Percentiles rank a stretch among this genome's conserved stretches.
Evolutionary conservation across 2,797 vertebrate species (phyloP).

Genomic region (Pogonophryne albipinna): DNA sequence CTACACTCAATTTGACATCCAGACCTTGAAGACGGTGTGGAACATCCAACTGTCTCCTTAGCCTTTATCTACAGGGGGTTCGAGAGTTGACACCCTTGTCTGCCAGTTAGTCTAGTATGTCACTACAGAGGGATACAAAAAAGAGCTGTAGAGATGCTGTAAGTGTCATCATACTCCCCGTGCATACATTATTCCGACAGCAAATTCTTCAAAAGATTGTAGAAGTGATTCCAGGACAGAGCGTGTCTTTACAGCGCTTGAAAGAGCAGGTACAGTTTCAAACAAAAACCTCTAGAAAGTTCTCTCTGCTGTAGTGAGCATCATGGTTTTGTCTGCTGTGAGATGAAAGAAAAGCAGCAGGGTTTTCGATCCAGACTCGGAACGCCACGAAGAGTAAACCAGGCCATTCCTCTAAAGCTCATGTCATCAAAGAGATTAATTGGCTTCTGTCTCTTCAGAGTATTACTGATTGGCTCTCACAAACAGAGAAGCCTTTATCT

Average conservation of each 20-base stretch:
- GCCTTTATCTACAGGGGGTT: constrained; percentile 58
- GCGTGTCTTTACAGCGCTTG: constrained; percentile 56
- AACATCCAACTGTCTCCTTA: constrained; percentile 53
- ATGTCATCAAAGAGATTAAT: constrained; percentile 84
- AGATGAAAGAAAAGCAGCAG: constrained; percentile 75
- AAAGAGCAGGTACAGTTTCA: constrained; percentile 75
- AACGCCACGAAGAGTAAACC: constrained; percentile 76
- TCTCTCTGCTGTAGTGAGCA: constrained; percentile 54
- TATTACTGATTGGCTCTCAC: constrained; percentile 77
- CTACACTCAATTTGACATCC: constrained; percentile 44
- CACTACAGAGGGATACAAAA: constrained; percentile 51
- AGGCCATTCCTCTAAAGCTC: constrained; percentile 76
- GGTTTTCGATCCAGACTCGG: constrained; percentile 71
- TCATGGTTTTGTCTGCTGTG: constrained; percentile 56
- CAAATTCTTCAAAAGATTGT: constrained; percentile 75
- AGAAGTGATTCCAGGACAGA: constrained; percentile 64
- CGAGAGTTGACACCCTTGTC: constrained; percentile 59
- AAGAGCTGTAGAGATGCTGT: constrained; percentile 50
- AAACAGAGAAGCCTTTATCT: constrained; percentile 79
- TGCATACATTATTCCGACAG: constrained; percentile 78
- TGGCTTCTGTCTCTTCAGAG: constrained; percentile 72
- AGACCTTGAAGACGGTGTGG: constrained; percentile 45
- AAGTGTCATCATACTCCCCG: constrained; percentile 58
- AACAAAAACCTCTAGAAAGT: constrained; percentile 63
- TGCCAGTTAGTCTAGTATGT: constrained; percentile 62